phyloP scores from a whole-genome alignment of 2,888 invertebrate genomes.

The Steromphala cineraria region DNA sequence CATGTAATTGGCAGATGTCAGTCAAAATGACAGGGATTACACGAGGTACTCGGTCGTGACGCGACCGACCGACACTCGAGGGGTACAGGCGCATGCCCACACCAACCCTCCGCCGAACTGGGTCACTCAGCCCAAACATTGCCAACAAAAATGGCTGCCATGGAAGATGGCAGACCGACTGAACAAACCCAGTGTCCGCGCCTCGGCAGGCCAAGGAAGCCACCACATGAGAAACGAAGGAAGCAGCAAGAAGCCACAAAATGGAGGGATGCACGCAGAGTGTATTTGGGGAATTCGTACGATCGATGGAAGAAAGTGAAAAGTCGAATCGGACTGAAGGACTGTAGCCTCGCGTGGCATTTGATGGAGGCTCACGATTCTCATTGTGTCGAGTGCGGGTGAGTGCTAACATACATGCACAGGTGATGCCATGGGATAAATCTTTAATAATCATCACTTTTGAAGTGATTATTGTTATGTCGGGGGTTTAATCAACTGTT shows the following conservation, averaged over 20 bases:
- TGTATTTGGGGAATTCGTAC: slow-evolving; percentile 43
- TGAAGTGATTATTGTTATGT: too few species aligned
- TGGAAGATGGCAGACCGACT: slow-evolving; percentile 21
- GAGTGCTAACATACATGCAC: slow-evolving; percentile 9
- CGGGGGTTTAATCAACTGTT: too few species aligned
- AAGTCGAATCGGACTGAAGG: slow-evolving; percentile 42
- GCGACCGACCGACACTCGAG: not conserved
- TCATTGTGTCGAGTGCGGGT: slow-evolving; percentile 42
- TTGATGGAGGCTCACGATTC: slow-evolving; percentile 51
- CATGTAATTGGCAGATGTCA: slow-evolving; percentile 16
- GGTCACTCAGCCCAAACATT: slow-evolving; percentile 20
- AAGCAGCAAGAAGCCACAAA: slow-evolving; percentile 42
- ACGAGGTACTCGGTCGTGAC: not conserved
- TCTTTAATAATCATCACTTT: too few species aligned
- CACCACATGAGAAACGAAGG: slow-evolving; percentile 37
- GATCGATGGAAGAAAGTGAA: slow-evolving; percentile 45
- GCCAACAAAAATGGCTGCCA: slow-evolving; percentile 40
- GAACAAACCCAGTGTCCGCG: slow-evolving; percentile 19
- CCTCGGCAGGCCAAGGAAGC: slow-evolving; percentile 37
- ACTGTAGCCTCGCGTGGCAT: slow-evolving; percentile 50
- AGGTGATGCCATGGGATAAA: not conserved
- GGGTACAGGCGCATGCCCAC: slow-evolving; percentile 19
- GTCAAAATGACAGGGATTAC: slow-evolving; percentile 4
- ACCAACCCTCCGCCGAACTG: not conserved
- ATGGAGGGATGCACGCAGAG: slow-evolving; percentile 42